Percentiles rank a stretch among this genome's conserved stretches.
Evolutionary conservation across 2,888 invertebrate genomes (phyloP).

Genomic region (Phyllotreta cruciferae): DNA sequence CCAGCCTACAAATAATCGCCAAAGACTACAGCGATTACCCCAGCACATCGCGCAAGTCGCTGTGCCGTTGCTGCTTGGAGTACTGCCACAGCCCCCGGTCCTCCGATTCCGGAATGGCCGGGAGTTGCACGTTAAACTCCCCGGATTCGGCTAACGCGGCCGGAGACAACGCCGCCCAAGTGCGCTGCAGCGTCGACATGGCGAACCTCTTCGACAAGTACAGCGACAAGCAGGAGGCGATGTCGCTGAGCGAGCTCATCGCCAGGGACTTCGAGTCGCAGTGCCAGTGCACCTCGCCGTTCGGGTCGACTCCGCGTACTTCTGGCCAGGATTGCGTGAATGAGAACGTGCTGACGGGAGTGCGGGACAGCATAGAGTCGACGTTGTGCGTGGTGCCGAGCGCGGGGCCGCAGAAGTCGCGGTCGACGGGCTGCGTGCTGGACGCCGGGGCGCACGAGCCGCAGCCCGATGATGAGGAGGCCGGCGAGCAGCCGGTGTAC

Average conservation of each 20-base stretch:
- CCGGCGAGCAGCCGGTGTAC: slow-evolving; percentile 63
- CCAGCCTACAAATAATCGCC: slow-evolving; percentile 53
- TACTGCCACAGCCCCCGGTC: slow-evolving; percentile 72
- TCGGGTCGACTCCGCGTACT: slow-evolving; percentile 75
- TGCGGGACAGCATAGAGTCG: slow-evolving; percentile 65
- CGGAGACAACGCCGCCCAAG: slow-evolving; percentile 40
- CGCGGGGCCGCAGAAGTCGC: too few species aligned
- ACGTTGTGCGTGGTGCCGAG: slow-evolving; percentile 54
- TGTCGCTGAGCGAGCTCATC: slow-evolving; percentile 66
- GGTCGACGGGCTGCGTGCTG: slow-evolving; percentile 7
- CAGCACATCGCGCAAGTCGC: slow-evolving; percentile 39
- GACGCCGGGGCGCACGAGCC: slow-evolving; percentile 47
- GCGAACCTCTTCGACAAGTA: slow-evolving; percentile 48
- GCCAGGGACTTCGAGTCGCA: slow-evolving; percentile 70
- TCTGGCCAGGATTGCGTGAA: slow-evolving; percentile 69
- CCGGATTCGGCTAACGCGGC: slow-evolving; percentile 65
- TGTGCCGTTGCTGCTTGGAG: slow-evolving; percentile 52
- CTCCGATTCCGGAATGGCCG: slow-evolving; percentile 86
- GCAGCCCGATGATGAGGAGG: slow-evolving; percentile 48
- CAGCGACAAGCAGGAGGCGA: slow-evolving; percentile 49
- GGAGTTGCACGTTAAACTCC: slow-evolving; percentile 78
- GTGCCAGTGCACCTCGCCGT: slow-evolving; percentile 76
- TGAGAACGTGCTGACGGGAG: slow-evolving; percentile 64
- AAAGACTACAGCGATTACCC: slow-evolving; percentile 43
- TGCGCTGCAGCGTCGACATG: slow-evolving; percentile 50